Evolutionary conservation across 1,140 invertebrate genomes (phyloP), one percentile per base, ranked within the genome.

Genomic region (Cydia splendana): DNA sequence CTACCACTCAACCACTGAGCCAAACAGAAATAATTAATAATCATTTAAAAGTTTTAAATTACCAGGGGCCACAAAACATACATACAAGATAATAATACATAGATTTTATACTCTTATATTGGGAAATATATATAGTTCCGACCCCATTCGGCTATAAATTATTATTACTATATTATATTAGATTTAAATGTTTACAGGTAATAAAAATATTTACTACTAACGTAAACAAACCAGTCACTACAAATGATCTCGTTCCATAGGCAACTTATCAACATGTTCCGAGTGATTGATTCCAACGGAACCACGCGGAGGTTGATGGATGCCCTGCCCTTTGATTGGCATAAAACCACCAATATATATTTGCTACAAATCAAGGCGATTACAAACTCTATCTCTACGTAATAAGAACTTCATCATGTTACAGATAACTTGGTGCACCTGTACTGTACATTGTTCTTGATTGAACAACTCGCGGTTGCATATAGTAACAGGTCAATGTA

Each of bases 271-370:
- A 38, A 34, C 34, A 38, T 38, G 30, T 38, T 71, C 67, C 34
- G 67, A 71, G 38, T 71, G 67, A 71, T 71, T 71, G 67, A 71
- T 71, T 71, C 67, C 30, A 18, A 62, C 57, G 57, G 57, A 62
- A 62, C 30, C 34, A 71, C 67, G 38, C 67, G 34, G 67, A 38
- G 67, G 67, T 38, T 71, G 67, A 71, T 71, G 67, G 67, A 71
- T 71, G 67, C 67, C 34, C 15, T 67, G 30, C 15, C 67, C 67
- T 71, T 18, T 71, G 67, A 71, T 71, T 71, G 67, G 45, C 45
- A 71, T 24, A 20, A 20, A 62, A 62, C 57, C 7, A 62, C 57
- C 9, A 20, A 24, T 7, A 62, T 10, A 62, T 62, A 10, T 62
- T 20, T 62, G 20, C 18, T 24, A 12, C 20, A 24, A 18, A 24